These are phyloP conservation scores for Stomatorhinus walkeri DNA, from an alignment of 2,797 vertebrate genomes.

Conservation along the genomic window DNA sequence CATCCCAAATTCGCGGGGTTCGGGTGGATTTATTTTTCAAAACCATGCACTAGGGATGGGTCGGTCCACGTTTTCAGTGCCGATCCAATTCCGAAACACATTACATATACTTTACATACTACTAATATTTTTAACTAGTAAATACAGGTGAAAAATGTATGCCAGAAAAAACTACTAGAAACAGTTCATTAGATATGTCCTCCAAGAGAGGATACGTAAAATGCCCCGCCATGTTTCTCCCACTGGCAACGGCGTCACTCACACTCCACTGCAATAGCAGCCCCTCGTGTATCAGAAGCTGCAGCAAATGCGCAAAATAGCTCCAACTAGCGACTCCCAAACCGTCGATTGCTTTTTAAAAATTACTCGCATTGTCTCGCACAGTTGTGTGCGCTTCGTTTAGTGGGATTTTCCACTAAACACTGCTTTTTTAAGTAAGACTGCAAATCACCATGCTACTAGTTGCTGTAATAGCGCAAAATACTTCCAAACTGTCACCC, in stretches of 20 bases:
- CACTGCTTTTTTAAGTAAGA: neutral
- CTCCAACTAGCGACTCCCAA: neutral
- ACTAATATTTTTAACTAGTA: neutral
- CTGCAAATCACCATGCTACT: neutral
- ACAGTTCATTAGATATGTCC: neutral
- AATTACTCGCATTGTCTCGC: neutral
- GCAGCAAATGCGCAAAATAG: neutral
- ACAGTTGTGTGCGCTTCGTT: neutral
- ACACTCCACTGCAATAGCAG: neutral
- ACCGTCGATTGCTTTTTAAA: neutral
- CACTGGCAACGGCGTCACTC: neutral
- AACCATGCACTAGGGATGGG: neutral
- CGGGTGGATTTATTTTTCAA: neutral
- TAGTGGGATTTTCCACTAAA: neutral
- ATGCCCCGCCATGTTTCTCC: neutral
- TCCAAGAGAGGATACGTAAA: neutral
- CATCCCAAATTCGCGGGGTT: neutral
- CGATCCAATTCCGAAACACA: neutral
- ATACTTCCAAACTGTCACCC: neutral
- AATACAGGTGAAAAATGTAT: neutral
- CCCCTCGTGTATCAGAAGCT: neutral
- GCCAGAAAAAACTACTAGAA: neutral
- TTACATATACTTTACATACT: neutral
- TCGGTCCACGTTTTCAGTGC: neutral
- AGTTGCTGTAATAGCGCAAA: neutral